phyloP scores from a whole-genome alignment of 2,797 vertebrate genomes.

The Streptopelia turtur region DNA sequence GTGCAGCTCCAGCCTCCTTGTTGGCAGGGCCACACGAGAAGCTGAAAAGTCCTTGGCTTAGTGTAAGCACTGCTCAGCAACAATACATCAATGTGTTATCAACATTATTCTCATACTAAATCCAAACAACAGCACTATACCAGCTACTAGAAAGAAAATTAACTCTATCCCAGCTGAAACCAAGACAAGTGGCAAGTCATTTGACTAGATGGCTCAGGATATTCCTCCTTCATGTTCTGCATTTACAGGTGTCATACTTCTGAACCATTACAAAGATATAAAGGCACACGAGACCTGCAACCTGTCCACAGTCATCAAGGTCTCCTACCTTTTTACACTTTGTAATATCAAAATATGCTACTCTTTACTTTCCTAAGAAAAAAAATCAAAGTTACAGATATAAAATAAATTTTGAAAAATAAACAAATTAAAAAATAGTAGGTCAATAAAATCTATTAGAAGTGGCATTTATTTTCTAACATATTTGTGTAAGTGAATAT shows the following conservation, averaged over 20 bases:
- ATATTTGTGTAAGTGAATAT: background rate
- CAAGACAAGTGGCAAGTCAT: background rate
- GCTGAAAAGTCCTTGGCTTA: too few species aligned
- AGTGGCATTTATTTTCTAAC: background rate
- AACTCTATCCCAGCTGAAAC: too few species aligned
- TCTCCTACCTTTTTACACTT: background rate
- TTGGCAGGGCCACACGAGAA: too few species aligned
- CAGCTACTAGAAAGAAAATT: too few species aligned
- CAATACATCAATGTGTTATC: too few species aligned
- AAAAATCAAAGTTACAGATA: background rate
- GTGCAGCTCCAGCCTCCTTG: too few species aligned
- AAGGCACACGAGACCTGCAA: background rate
- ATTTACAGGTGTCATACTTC: background rate
- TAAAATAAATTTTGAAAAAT: background rate
- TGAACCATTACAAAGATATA: background rate
- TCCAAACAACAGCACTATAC: too few species aligned
- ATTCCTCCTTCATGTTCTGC: background rate
- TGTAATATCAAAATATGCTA: background rate
- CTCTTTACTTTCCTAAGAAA: background rate
- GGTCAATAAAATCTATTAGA: fast-evolving
- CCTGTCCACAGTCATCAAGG: background rate
- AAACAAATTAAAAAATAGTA: background rate
- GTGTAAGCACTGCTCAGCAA: too few species aligned
- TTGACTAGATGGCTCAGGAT: background rate
- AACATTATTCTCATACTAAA: too few species aligned